Percentiles rank a stretch among this genome's conserved stretches.
Evolutionary conservation across 1,140 invertebrate genomes (phyloP).

Genomic region (Sarcophaga peregrina): DNA sequence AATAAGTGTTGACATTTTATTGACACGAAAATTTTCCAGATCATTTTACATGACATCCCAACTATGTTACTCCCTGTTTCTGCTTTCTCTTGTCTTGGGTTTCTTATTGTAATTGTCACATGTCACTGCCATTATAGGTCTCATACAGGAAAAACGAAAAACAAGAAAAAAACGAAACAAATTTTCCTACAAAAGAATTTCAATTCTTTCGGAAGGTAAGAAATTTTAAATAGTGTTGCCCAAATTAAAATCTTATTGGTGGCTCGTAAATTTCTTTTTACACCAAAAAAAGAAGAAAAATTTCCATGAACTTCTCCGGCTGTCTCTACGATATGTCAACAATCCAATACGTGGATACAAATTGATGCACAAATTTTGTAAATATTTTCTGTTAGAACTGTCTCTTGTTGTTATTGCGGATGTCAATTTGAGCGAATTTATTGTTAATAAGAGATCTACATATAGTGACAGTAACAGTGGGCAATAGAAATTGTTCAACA

Average conservation of each 20-base stretch:
- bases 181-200: background rate
- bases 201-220: background rate
- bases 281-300: background rate
- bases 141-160: background rate
- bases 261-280: background rate
- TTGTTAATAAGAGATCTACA: background rate
- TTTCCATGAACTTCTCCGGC: no score
- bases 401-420: background rate
- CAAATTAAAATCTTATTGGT: background rate
- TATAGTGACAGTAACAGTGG: background rate
- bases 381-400: background rate
- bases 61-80: no score
- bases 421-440: background rate
- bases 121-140: background rate
- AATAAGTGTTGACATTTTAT: background rate
- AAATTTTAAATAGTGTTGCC: background rate
- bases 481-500: background rate
- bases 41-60: background rate
- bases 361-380: background rate
- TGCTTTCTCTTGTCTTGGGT: background rate
- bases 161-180: background rate
- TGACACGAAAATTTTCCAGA: background rate
- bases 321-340: no score
- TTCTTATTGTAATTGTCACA: conserved; percentile 1
- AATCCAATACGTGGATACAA: no score